phyloP scores from a whole-genome alignment of 2,113 vertebrate genomes.

The Strix uralensis region DNA sequence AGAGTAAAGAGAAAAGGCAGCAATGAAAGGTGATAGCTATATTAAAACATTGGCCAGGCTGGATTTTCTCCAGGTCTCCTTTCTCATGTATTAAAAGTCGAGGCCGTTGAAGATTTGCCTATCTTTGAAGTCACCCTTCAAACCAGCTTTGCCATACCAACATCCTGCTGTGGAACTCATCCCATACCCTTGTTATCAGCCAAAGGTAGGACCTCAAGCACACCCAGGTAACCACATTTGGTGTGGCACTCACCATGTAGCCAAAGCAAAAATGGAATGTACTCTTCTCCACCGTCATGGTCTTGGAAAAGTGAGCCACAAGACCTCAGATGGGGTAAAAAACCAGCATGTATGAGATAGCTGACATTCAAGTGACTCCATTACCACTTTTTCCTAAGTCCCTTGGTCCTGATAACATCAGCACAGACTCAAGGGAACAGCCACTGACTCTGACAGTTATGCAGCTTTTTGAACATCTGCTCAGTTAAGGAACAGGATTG shows the following conservation, averaged over 20 bases:
- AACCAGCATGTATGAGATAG: neutral
- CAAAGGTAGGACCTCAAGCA: neutral
- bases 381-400: neutral
- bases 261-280: neutral
- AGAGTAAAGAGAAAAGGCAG: neutral
- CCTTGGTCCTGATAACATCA: neutral
- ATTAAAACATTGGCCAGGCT: neutral
- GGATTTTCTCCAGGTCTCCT: neutral
- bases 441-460: neutral
- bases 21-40: neutral
- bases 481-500: neutral
- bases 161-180: neutral
- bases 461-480: neutral
- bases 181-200: neutral
- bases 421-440: neutral
- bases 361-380: neutral
- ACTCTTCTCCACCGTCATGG: neutral
- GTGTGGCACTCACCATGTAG: neutral
- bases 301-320: neutral
- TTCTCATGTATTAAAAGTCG: neutral
- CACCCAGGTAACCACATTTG: neutral
- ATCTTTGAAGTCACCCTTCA: neutral
- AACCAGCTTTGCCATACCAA: neutral
- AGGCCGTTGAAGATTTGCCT: neutral
- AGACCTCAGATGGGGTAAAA: neutral